Conservation (phyloP, 1,140 invertebrate genomes). For the Eriosoma lanigerum region DNA sequence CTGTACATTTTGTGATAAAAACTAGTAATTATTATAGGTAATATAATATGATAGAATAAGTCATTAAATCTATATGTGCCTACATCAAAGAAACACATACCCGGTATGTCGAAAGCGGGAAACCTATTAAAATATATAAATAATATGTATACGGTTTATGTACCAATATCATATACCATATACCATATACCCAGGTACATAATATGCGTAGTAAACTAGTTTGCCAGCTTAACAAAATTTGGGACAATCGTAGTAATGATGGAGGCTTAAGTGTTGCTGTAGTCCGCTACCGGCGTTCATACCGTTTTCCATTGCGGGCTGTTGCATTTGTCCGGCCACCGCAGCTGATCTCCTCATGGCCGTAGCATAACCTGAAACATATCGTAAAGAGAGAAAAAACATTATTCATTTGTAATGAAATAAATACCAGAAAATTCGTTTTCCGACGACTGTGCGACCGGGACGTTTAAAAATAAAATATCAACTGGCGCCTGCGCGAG, state of each 20-base stretch:
- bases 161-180: no score
- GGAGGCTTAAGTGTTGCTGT: slow-evolving; percentile 26
- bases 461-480: slow-evolving; percentile 22
- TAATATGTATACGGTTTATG: no score
- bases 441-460: neutral
- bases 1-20: no score
- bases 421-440: neutral
- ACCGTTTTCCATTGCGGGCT: slow-evolving; percentile 1
- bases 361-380: slow-evolving; percentile 30
- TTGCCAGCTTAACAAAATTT: slow-evolving; percentile 11
- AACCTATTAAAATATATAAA: no score
- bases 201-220: no score
- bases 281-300: neutral
- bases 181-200: no score
- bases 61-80: no score
- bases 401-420: no score
- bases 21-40: no score
- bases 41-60: no score
- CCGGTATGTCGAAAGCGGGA: no score
- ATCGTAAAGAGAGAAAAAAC: neutral
- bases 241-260: slow-evolving; percentile 38
- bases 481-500: neutral
- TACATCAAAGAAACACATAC: no score
- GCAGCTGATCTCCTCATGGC: slow-evolving; percentile 18
- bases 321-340: slow-evolving; percentile 24